Conservation (phyloP, 2,888 invertebrate genomes). For the Xylocampa areola region DNA sequence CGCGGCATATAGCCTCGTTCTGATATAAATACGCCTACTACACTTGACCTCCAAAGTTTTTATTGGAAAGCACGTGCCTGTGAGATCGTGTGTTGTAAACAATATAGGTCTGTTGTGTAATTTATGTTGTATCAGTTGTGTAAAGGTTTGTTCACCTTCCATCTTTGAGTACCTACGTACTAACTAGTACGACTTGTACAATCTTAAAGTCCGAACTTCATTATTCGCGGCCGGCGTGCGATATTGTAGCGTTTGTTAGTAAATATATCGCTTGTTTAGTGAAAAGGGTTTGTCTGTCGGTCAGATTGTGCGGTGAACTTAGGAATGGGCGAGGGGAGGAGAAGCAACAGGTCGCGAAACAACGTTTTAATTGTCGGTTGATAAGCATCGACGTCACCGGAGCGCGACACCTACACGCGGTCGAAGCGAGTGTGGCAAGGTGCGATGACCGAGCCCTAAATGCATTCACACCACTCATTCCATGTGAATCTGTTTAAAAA, state of each 20-base stretch:
- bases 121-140: conserved; percentile 51
- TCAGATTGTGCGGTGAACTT: conserved; percentile 67
- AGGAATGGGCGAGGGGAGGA: conserved; percentile 67
- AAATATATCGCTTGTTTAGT: conserved; percentile 45
- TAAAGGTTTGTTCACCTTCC: conserved; percentile 45
- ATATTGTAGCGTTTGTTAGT: conserved; percentile 63
- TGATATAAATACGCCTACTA: conserved; percentile 90
- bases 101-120: conserved; percentile 64
- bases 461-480: conserved; percentile 72
- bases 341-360: conserved; percentile 89
- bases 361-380: conserved; percentile 86
- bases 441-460: conserved; percentile 85
- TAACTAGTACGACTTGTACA: conserved; percentile 16
- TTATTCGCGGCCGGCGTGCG: conserved; percentile 25
- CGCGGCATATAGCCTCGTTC: conserved; percentile 85
- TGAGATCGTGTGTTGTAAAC: conserved; percentile 82
- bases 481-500: conserved; percentile 57
- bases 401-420: conserved; percentile 80
- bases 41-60: conserved; percentile 90
- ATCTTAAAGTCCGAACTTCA: conserved; percentile 5
- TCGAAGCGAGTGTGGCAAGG: conserved; percentile 67
- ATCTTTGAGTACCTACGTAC: conserved; percentile 17
- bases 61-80: conserved; percentile 88
- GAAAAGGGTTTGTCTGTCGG: conserved; percentile 65
- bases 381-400: conserved; percentile 86